Evolutionary conservation across 2,113 vertebrate genomes (phyloP), one percentile per base, ranked within the genome.

Genomic region (Clarias batrachus): DNA sequence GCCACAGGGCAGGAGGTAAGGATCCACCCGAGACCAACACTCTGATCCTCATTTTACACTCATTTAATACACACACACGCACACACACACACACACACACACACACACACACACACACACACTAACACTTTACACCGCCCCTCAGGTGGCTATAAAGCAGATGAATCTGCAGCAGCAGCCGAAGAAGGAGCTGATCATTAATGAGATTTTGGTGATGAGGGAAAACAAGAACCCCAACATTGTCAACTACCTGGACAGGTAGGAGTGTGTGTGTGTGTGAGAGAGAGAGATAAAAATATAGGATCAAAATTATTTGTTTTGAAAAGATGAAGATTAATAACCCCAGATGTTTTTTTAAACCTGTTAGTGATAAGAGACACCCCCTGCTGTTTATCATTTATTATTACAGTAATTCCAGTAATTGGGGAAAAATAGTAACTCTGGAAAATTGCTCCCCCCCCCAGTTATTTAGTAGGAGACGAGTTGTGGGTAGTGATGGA

Each of bases 151-250:
- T 83, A 99, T 99, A 93, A 99, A 99, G 90, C 98, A 99, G 95
- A 99, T 99, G 98, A 99, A 99, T 93, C 95, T 99, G 78, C 98
- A 99, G 91, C 98, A 99, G 90, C 98, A 99, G 92, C 98, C 98
- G 90, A 99, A 99, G 95, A 99, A 99, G 91, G 98, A 99, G 94
- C 94, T 99, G 95, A 99, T 99, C 96, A 99, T 99, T 94, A 99
- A 99, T 93, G 98, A 99, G 95, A 99, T 99, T 92, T 92, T 99
- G 85, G 98, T 99, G 94, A 99, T 99, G 98, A 98, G 98, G 98
- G 98, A 99, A 99, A 99, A 99, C 97, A 99, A 99, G 92, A 99
- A 99, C 93, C 96, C 97, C 57, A 99, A 99, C 89, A 99, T 99
- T 88, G 98, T 99, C 73, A 99, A 99, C 93, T 99, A 99, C 94